phyloP scores from a whole-genome alignment of 2,888 invertebrate species.

The Drosophila quinaria region DNA sequence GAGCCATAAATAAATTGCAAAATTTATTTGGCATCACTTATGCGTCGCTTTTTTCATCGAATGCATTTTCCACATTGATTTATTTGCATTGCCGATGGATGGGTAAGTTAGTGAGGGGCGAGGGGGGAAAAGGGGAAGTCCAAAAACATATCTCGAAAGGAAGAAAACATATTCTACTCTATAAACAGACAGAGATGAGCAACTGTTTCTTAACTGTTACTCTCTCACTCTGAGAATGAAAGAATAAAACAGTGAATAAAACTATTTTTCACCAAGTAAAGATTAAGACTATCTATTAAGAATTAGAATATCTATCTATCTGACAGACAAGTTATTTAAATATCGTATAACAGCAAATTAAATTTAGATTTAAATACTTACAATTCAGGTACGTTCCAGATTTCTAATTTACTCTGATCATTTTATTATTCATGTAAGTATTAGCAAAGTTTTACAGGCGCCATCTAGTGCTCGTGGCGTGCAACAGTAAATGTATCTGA shows the following conservation, averaged over 20 bases:
- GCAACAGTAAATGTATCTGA: background rate
- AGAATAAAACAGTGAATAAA: background rate
- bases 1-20: constrained; percentile 77
- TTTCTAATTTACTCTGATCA: no score
- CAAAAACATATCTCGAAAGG: constrained; percentile 57
- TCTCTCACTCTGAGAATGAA: background rate
- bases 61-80: constrained; percentile 75
- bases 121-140: background rate
- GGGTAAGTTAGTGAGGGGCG: constrained; percentile 6
- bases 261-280: background rate
- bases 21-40: constrained; percentile 79
- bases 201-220: background rate
- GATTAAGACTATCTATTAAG: background rate
- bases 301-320: background rate
- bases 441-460: background rate
- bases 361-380: no score
- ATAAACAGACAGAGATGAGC: constrained; percentile 32
- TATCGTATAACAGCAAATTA: no score
- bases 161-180: constrained; percentile 54
- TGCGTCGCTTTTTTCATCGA: constrained; percentile 78
- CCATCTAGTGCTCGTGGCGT: background rate
- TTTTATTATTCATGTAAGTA: background rate
- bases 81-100: constrained; percentile 63
- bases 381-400: background rate
- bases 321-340: background rate